Evolutionary conservation across 1,140 invertebrate genomes (phyloP).

Genomic region (Procambarus clarkii): DNA sequence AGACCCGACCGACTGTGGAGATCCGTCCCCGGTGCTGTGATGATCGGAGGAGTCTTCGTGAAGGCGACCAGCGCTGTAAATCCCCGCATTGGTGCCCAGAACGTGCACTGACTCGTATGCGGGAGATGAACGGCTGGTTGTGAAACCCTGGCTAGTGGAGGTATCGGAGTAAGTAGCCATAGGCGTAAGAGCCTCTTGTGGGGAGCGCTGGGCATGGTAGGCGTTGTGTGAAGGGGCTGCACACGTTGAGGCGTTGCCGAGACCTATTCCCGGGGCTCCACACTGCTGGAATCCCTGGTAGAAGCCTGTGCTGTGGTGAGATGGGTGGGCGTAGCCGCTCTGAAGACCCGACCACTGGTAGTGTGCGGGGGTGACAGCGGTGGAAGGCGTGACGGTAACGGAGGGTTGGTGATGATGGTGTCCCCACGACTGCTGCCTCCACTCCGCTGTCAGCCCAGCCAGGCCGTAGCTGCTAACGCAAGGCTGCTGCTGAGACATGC

Average conservation of each 20-base stretch:
- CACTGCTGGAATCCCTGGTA: slow-evolving; percentile 41
- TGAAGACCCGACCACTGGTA: slow-evolving; percentile 44
- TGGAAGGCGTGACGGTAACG: background rate
- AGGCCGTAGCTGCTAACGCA: slow-evolving; percentile 14
- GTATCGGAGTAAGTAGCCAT: slow-evolving; percentile 20
- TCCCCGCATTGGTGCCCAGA: background rate
- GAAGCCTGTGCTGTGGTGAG: slow-evolving; percentile 12
- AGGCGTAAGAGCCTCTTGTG: slow-evolving; percentile 29
- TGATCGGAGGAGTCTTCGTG: slow-evolving; percentile 39
- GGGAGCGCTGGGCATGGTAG: slow-evolving; percentile 7
- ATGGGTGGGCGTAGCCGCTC: slow-evolving; percentile 26
- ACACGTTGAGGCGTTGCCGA: background rate
- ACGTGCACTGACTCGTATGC: background rate
- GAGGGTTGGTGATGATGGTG: slow-evolving; percentile 2
- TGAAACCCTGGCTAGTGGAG: slow-evolving; percentile 19
- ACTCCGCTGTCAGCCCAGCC: slow-evolving; percentile 21
- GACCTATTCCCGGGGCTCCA: background rate
- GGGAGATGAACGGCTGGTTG: slow-evolving; percentile 26
- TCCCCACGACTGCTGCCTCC: slow-evolving; percentile 30
- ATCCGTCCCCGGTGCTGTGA: slow-evolving; percentile 27
- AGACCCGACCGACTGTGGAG: slow-evolving; percentile 39
- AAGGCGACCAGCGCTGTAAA: slow-evolving; percentile 1
- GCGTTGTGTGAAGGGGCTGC: background rate
- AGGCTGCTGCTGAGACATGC: background rate
- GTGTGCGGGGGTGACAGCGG: slow-evolving; percentile 8